Conservation (phyloP, 2,797 vertebrate species). For the Diplodus puntazzo region DNA sequence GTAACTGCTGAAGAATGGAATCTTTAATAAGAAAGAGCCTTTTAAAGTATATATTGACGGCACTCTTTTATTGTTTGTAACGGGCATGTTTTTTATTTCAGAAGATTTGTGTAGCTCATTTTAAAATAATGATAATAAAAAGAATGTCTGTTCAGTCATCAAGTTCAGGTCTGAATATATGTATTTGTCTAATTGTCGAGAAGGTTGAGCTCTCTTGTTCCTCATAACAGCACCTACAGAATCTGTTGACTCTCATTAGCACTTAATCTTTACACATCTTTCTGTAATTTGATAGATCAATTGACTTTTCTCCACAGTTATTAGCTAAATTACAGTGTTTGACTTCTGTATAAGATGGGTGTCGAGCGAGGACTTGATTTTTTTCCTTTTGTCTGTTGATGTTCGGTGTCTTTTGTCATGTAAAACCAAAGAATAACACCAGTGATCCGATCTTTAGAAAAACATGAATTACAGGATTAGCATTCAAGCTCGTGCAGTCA, state of each 20-base stretch:
- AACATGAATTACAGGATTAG: slow-evolving; percentile 34
- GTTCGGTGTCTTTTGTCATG: not conserved
- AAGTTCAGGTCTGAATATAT: no score
- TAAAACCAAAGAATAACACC: slow-evolving; percentile 28
- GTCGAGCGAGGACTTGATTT: not conserved
- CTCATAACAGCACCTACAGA: not conserved
- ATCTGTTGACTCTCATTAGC: not conserved
- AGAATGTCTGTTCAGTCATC: no score
- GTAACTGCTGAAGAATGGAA: not conserved
- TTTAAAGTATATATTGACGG: slow-evolving; percentile 30
- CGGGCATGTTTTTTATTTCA: not conserved
- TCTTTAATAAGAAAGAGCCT: not conserved
- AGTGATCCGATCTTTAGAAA: not conserved
- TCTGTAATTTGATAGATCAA: not conserved
- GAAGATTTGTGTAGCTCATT: slow-evolving; percentile 30
- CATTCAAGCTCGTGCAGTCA: not conserved
- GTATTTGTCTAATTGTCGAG: not conserved
- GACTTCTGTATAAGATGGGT: not conserved
- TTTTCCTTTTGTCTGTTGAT: not conserved
- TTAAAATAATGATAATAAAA: slow-evolving; percentile 19
- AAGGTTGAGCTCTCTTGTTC: not conserved
- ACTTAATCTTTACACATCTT: not conserved
- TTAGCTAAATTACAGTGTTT: not conserved
- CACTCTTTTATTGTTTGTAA: slow-evolving; percentile 17
- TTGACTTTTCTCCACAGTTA: not conserved